Evolutionary conservation across 1,140 invertebrate genomes (phyloP), one percentile per base, ranked within the genome.

Genomic region (Dysdera silvatica): DNA sequence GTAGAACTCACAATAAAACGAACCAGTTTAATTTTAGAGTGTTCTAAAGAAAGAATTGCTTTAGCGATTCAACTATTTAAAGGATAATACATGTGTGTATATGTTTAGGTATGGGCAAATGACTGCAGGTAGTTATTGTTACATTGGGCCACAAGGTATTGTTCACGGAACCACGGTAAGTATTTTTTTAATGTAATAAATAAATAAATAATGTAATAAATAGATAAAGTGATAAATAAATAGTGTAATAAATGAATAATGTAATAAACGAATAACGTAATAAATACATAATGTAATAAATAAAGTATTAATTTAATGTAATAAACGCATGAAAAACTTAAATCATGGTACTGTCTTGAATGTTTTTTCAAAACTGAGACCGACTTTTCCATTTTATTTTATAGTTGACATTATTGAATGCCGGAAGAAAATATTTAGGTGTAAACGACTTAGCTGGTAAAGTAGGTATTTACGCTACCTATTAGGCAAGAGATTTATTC

Each of bases 101-200:
- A n/a, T 41, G 24, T 55, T 16, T 52, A 77, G 74, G 72, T 78
- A 79, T 70, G 79, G 79, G 0, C 79, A 80, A 64, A 80, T 80
- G 80, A 80, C 79, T 24, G 84, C 84, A 18, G 85, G 84, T 14
- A 83, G 82, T 70, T 87, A 79, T 71, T 85, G 84, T 68, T 86
- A 87, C 71, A 86, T 86, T 66, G 85, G 84, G 24, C 84, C 84
- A 6, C 84, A 86, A 71, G 84, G 85, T 6, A 86, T 86, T 61
- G 85, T 86, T 18, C 84, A 86, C 72, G 84, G 84, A 24, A 86
- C 84, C 4, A 84, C 82, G 45, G 84, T 85, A 74, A 70, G 76
- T 73, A 35, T 28, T n/a, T n/a, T n/a, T n/a, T n/a, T 8, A 26
- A 52, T 14, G 18, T 16, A 18, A 52, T 52, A 29, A 29, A 26